Conservation (phyloP, 2,888 invertebrate genomes). For the Cheilosia variabilis region DNA sequence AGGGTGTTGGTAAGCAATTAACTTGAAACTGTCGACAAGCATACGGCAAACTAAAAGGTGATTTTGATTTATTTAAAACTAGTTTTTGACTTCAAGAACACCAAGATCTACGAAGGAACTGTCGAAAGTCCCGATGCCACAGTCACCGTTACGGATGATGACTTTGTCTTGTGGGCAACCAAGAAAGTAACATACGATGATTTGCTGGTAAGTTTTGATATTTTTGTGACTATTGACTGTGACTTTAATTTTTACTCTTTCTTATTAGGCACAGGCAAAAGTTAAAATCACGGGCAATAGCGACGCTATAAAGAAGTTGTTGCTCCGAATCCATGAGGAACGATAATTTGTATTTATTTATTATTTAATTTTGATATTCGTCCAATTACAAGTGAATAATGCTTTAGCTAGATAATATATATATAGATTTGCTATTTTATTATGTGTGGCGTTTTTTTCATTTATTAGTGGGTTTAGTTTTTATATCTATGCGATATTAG, state of each 20-base stretch:
- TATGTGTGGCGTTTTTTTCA: too few species aligned
- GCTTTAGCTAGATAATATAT: neutral
- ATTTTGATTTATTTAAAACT: constrained; percentile 71
- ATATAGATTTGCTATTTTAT: neutral
- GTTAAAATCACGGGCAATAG: constrained; percentile 6
- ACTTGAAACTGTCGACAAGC: too few species aligned
- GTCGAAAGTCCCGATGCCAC: constrained; percentile 78
- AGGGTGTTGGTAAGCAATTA: constrained; percentile 80
- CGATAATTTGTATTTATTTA: neutral
- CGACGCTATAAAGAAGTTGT: constrained; percentile 12
- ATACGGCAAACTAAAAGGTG: too few species aligned
- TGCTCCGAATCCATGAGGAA: neutral
- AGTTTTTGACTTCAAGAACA: constrained; percentile 83
- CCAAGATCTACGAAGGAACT: constrained; percentile 82
- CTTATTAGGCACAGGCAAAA: constrained; percentile 75
- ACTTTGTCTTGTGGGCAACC: constrained; percentile 81
- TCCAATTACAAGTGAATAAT: neutral
- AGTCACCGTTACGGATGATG: constrained; percentile 81
- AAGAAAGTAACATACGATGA: constrained; percentile 80
- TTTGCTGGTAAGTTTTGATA: constrained; percentile 76
- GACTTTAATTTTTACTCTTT: constrained; percentile 3
- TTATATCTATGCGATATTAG: too few species aligned
- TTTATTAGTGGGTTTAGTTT: too few species aligned
- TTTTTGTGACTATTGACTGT: neutral
- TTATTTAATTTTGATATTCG: neutral